Percentiles rank a stretch among this genome's conserved stretches.
These are phyloP conservation scores for Habroteleia sp. DNA, from an alignment of 2,888 invertebrate species.

Conservation along the genomic window DNA sequence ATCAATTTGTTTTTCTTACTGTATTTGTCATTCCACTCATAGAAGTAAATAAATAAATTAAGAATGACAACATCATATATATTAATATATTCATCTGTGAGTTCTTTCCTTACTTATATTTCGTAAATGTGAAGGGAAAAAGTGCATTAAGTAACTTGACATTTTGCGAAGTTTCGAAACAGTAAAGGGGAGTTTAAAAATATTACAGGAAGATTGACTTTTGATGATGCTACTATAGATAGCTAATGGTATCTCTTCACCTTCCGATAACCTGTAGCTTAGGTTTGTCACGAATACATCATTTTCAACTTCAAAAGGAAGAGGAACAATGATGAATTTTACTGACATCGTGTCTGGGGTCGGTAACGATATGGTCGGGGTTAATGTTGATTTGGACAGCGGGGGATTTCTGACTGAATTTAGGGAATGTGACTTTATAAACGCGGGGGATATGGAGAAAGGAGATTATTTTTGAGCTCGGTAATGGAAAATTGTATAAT, in stretches of 20 bases:
- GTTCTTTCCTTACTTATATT: background rate
- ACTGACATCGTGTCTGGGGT: slow-evolving; percentile 46
- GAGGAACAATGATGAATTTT: slow-evolving; percentile 52
- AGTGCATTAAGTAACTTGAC: no score
- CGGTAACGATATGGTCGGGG: slow-evolving; percentile 33
- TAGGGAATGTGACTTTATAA: slow-evolving; percentile 44
- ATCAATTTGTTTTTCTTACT: no score
- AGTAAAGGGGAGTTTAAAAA: slow-evolving; percentile 29
- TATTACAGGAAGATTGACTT: slow-evolving; percentile 48
- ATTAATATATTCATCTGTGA: no score
- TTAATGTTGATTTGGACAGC: slow-evolving; percentile 52
- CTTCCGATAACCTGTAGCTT: slow-evolving; percentile 47
- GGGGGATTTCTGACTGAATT: slow-evolving; percentile 37
- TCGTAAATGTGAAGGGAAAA: no score
- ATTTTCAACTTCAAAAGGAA: slow-evolving; percentile 35
- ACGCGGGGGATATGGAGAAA: slow-evolving; percentile 8
- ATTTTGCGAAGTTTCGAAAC: background rate
- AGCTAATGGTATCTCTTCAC: slow-evolving; percentile 40
- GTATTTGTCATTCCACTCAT: no score
- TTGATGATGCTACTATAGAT: slow-evolving; percentile 27
- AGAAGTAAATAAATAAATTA: no score
- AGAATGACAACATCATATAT: no score
- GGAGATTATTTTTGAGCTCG: slow-evolving; percentile 39
- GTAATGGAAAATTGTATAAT: slow-evolving; percentile 42
- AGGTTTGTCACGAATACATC: slow-evolving; percentile 36